A percentile compares a stretch with the other conserved stretches of the same genome.
Conservation (phyloP, 2,888 invertebrate species). For the Mellilla xanthometata region DNA sequence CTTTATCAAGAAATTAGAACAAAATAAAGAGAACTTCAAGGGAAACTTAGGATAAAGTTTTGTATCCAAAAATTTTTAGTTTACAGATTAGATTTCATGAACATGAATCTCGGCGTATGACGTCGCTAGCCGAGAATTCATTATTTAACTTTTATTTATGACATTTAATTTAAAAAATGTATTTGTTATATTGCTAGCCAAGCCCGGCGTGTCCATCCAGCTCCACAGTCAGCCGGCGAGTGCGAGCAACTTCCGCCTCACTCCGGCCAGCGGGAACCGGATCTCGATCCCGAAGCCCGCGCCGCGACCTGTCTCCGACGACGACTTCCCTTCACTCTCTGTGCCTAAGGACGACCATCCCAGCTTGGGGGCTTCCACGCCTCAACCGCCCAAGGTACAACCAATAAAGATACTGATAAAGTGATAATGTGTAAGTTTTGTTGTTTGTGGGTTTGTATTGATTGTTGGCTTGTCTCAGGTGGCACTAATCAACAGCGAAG, state of each 20-base stretch:
- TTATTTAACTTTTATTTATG: too few relatives aligned
- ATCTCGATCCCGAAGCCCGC: slow-evolving; percentile 48
- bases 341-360: slow-evolving; percentile 66
- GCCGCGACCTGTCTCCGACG: slow-evolving; percentile 22
- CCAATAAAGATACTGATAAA: too few relatives aligned
- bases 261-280: slow-evolving; percentile 63
- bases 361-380: slow-evolving; percentile 59
- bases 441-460: neutral
- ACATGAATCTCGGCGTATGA: too few relatives aligned
- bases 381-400: slow-evolving; percentile 67
- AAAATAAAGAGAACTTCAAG: too few relatives aligned
- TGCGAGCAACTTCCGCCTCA: slow-evolving; percentile 73
- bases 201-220: slow-evolving; percentile 76
- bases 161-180: too few relatives aligned
- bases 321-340: slow-evolving; percentile 53
- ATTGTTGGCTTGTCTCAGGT: slow-evolving; percentile 45
- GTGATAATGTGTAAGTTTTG: neutral
- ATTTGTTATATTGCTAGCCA: slow-evolving; percentile 57
- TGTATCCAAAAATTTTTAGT: too few relatives aligned
- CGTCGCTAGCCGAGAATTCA: too few relatives aligned
- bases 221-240: slow-evolving; percentile 73
- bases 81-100: too few relatives aligned
- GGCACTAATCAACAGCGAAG: slow-evolving; percentile 67
- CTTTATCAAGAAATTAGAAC: too few relatives aligned
- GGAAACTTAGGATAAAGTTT: too few relatives aligned